Evolutionary conservation across 2,113 vertebrate genomes (phyloP).

Genomic region (Petromus typicus): DNA sequence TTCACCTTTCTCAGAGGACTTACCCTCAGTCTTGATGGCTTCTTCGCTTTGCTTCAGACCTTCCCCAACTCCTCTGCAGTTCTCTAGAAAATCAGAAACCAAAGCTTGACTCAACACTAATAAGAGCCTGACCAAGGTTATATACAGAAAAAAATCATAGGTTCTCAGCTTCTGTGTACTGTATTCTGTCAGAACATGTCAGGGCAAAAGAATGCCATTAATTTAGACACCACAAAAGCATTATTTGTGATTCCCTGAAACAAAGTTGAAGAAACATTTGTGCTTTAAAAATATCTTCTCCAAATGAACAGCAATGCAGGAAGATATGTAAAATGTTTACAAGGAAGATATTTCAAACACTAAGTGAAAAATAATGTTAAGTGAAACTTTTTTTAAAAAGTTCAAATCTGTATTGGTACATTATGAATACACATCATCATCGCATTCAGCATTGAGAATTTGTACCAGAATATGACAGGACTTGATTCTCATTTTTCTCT

Average conservation of each 20-base stretch:
- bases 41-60: slow-evolving; percentile 21
- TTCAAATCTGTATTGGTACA: too few species aligned
- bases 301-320: neutral
- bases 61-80: slow-evolving; percentile 45
- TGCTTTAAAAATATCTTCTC: slow-evolving; percentile 42
- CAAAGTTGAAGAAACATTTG: neutral
- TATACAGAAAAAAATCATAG: slow-evolving; percentile 53
- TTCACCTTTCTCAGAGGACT: neutral
- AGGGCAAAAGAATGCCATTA: neutral
- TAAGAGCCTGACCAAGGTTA: slow-evolving; percentile 40
- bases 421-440: too few species aligned
- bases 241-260: slow-evolving; percentile 28
- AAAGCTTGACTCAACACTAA: slow-evolving; percentile 17
- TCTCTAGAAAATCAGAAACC: slow-evolving; percentile 63
- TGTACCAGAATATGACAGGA: too few species aligned
- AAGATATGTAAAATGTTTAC: slow-evolving; percentile 32
- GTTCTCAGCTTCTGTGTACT: neutral
- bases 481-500: too few species aligned
- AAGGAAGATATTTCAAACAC: neutral
- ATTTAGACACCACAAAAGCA: neutral
- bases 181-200: neutral
- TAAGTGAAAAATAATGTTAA: slow-evolving; percentile 30
- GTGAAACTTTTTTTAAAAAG: too few species aligned
- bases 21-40: neutral
- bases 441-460: too few species aligned